Base-by-base conservation (phyloP, 2,888 invertebrate genomes). In the Alsophila aescularia region DNA sequence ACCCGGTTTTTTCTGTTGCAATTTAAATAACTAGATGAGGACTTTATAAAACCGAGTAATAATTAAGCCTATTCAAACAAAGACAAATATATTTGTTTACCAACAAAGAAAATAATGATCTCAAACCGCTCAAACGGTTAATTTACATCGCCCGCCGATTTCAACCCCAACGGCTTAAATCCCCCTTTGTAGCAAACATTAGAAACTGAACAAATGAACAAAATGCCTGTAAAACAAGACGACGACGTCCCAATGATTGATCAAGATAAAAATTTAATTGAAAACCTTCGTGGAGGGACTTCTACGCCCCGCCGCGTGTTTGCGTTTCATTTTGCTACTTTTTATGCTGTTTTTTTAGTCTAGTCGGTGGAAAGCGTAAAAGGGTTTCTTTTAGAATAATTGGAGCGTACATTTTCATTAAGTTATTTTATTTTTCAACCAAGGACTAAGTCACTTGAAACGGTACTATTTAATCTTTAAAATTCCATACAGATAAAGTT, bases 271-370 rank as follows among this genome's bases (percentile, higher is more conserved):
- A 48, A 48, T 41, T 47, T 36, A 47, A 36, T 53, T 47, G 53
- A 48, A 53, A 47, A 42, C 41, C 29, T 34, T 36, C 29, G 29
- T 18, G 9, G 32, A 10, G 35, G 40, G 12, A 7, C 24, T 29
- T 7, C 8, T 7, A 24, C 24, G 7, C 4, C 7, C 1, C 24
- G 37, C 18, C n/a, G 18, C 13, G 41, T 50, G 42, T 50, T 50
- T 50, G 42, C 41, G 27, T 50, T 50, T 50, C 36, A 50, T 50
- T n/a, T n/a, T n/a, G n/a, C n/a, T n/a, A n/a, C n/a, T n/a, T n/a
- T n/a, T n/a, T n/a, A n/a, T n/a, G n/a, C n/a, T n/a, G n/a, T n/a
- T n/a, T n/a, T n/a, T n/a, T n/a, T n/a, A n/a, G n/a, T n/a, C n/a
- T n/a, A n/a, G n/a, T n/a, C n/a, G n/a, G n/a, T 24, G 24, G 27